Evolutionary conservation across 2,888 invertebrate genomes (phyloP).

Genomic region (Ectropis crepuscularia): DNA sequence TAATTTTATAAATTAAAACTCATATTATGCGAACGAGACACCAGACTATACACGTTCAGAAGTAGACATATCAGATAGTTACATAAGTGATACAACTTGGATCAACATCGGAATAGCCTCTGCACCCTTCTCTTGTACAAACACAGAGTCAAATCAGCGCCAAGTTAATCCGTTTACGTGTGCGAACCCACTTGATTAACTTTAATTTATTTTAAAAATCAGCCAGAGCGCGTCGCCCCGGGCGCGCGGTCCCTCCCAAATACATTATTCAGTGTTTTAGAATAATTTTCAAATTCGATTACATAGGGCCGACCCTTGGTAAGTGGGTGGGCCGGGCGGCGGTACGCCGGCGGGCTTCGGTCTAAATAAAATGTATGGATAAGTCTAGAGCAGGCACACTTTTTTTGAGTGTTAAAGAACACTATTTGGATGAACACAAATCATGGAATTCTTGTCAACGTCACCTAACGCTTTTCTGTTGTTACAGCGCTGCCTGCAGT

Average conservation of each 20-base stretch:
- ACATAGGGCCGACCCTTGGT: slow-evolving; percentile 84
- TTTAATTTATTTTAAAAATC: slow-evolving; percentile 85
- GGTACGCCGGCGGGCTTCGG: slow-evolving; percentile 48
- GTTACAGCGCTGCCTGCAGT: too few relatives aligned
- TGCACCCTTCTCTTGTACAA: slow-evolving; percentile 75
- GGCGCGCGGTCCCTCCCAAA: slow-evolving; percentile 78
- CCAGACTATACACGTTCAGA: background rate
- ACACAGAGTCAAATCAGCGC: slow-evolving; percentile 83
- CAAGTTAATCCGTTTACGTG: slow-evolving; percentile 85
- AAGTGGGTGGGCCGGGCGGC: slow-evolving; percentile 79
- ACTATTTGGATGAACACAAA: too few relatives aligned
- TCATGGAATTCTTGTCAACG: too few relatives aligned
- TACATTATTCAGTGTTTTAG: slow-evolving; percentile 86
- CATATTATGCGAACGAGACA: too few relatives aligned
- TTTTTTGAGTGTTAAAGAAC: too few relatives aligned
- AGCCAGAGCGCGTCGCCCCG: slow-evolving; percentile 75
- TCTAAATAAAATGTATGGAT: too few relatives aligned
- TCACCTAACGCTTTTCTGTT: too few relatives aligned
- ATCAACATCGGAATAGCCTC: slow-evolving; percentile 74
- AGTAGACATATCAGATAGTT: slow-evolving; percentile 30
- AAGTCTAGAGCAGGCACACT: too few relatives aligned
- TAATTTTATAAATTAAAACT: too few relatives aligned
- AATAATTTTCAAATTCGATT: slow-evolving; percentile 86
- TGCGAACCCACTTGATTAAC: slow-evolving; percentile 85
- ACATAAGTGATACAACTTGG: slow-evolving; percentile 57